Evolutionary conservation across 2,113 vertebrate genomes (phyloP).

Genomic region (Hydrolagus affinis): DNA sequence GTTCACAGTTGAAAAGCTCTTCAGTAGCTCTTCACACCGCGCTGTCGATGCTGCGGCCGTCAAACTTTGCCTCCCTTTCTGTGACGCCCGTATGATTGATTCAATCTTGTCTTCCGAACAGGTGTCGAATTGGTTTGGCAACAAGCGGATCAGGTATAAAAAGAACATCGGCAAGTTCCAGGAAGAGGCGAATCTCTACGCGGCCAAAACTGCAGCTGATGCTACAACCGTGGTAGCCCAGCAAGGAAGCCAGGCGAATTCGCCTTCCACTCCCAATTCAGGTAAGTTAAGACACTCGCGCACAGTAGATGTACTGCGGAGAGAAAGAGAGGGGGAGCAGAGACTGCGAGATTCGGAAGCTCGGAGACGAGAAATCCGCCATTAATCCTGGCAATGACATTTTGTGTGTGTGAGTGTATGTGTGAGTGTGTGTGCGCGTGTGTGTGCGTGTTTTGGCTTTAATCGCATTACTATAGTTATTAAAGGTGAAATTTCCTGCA

Average conservation of each 20-base stretch:
- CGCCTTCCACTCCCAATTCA: slow-evolving; percentile 70
- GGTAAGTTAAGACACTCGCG: slow-evolving; percentile 46
- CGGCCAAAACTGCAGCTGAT: slow-evolving; percentile 68
- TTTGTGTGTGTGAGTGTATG: too few species aligned
- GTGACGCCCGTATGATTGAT: not conserved
- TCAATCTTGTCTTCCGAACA: slow-evolving; percentile 39
- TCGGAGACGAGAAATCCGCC: not conserved
- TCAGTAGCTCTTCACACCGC: not conserved
- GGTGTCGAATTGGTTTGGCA: slow-evolving; percentile 89
- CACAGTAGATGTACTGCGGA: not conserved
- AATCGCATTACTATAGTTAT: not conserved
- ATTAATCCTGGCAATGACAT: not conserved
- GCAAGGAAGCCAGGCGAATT: slow-evolving; percentile 70
- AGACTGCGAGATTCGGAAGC: not conserved
- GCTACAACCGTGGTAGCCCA: slow-evolving; percentile 61
- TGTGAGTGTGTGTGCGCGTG: too few species aligned
- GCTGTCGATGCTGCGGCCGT: not conserved
- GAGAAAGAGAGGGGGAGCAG: not conserved
- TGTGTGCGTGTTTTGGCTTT: not conserved
- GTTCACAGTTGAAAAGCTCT: not conserved
- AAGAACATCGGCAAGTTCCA: slow-evolving; percentile 86
- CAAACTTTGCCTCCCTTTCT: not conserved
- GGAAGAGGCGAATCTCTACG: slow-evolving; percentile 79
- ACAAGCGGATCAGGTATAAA: slow-evolving; percentile 86
- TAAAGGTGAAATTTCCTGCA: not conserved